phyloP scores from a whole-genome alignment of 1,140 invertebrate species.

The Scaptomyza pallida region DNA sequence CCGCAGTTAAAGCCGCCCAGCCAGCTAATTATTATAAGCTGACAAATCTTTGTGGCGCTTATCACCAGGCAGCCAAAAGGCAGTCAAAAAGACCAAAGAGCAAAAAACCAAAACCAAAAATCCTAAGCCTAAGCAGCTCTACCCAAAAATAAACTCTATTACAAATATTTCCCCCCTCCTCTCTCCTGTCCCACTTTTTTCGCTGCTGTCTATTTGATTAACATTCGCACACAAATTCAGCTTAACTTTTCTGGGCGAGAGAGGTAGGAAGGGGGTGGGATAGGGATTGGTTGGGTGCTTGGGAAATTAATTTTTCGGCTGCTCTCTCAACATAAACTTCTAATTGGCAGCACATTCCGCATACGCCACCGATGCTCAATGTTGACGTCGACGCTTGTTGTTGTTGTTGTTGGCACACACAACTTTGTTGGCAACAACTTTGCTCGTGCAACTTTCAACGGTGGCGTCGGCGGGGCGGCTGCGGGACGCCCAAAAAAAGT shows the following conservation, averaged over 20 bases:
- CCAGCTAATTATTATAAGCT: conserved; percentile 74
- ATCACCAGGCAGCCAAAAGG: conserved; percentile 46
- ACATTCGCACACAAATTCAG: conserved; percentile 69
- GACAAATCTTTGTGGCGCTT: conserved; percentile 54
- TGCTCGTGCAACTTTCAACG: conserved; percentile 44
- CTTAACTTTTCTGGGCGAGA: conserved; percentile 50
- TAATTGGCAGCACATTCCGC: conserved; percentile 78
- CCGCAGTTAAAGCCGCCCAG: conserved; percentile 13
- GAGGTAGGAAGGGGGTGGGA: neutral
- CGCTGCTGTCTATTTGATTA: conserved; percentile 65
- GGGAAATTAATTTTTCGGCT: conserved; percentile 68
- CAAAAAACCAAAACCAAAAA: conserved; percentile 17
- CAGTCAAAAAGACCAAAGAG: conserved; percentile 46
- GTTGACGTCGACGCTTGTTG: no score
- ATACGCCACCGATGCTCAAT: conserved; percentile 46
- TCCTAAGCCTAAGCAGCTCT: conserved; percentile 27
- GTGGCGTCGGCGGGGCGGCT: no score
- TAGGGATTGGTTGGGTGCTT: conserved; percentile 16
- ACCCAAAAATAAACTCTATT: conserved; percentile 19
- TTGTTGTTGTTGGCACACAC: conserved; percentile 31
- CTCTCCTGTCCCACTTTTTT: no score
- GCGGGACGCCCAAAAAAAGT: conserved; percentile 72
- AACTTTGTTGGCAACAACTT: conserved; percentile 36
- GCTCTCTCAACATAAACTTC: conserved; percentile 72
- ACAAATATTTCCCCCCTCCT: neutral